Base-by-base conservation (phyloP, 2,797 vertebrate genomes). In the Sitta carolinensis region DNA sequence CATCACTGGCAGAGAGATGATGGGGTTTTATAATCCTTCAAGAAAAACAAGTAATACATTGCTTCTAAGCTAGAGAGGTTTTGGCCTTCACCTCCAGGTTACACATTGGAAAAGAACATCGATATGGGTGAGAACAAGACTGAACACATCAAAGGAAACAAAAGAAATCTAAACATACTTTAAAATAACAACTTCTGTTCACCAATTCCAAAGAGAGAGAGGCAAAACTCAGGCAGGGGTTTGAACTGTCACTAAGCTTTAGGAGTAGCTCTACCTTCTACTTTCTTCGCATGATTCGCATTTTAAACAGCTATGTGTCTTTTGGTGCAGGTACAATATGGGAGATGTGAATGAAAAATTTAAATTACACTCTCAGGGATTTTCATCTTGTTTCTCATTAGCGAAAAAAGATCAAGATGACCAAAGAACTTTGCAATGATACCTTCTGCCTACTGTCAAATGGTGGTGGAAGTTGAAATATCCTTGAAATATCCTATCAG, bases 31-130 rank as follows among this genome's bases (percentile, higher is more conserved):
- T 48, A 88, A 84, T 68, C 84, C 62, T 80, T 93, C 76, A 95
- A 93, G 81, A 66, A 91, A 90, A 96, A 90, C 5, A 0, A 95
- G 59, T 70, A 88, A 87, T 45, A 48, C 13, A 68, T 80, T 85
- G 68, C 75, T 89, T 92, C 58, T 58, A 87, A 87, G 54, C 54
- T 83, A 43, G 57, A 83, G 87, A 51, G 36, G 57, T 83, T 95
- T 83, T 72, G 81, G 78, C 54, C 70, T 82, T 84, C 13, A 11
- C 52, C 77, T 93, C 20, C 62, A 87, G 64, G n/a, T 90, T 75
- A 88, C 32, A 43, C 63, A 78, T 78, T 66, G 78, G 73, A 87
- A 96, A 91, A 87, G 69, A 94, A 62, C 66, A 83, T 58, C 0
- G 0, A 72, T 68, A 70, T 1, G 19, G 43, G 50, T 85, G 61